Evolutionary conservation across 2,797 vertebrate species (phyloP).

Genomic region (Sparidentex hasta): DNA sequence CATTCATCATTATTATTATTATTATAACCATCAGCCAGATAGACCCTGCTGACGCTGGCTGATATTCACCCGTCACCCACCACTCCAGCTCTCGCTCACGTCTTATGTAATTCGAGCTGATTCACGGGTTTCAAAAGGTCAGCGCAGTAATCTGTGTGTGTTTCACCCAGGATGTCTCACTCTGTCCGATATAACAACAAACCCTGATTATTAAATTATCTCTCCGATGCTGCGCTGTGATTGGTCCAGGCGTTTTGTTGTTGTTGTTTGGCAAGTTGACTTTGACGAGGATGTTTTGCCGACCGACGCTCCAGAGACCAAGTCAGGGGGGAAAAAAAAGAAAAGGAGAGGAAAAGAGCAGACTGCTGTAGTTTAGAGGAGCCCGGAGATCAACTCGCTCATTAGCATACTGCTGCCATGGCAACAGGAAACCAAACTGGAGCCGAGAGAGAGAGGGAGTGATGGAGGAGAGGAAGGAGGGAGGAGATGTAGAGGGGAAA

Average conservation of each 20-base stretch:
- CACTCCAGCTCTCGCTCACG: neutral
- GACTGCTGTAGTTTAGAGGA: constrained; percentile 56
- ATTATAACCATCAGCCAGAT: neutral
- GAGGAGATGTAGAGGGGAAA: neutral
- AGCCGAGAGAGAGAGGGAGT: constrained; percentile 9
- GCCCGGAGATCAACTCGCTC: constrained; percentile 66
- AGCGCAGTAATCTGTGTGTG: neutral
- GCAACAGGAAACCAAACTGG: constrained; percentile 79
- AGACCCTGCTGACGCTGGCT: neutral
- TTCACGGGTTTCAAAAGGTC: constrained; percentile 10
- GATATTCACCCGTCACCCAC: neutral
- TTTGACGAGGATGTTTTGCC: constrained; percentile 15
- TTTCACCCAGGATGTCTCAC: neutral
- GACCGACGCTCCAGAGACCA: constrained; percentile 21
- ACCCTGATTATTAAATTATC: too few species aligned
- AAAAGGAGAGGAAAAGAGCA: constrained; percentile 47
- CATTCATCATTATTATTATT: neutral
- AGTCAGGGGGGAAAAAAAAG: neutral
- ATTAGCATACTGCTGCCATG: constrained; percentile 84
- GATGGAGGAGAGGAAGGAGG: neutral
- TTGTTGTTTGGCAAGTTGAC: neutral
- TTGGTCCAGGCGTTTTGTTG: neutral
- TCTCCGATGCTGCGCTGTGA: neutral
- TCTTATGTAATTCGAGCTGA: constrained; percentile 31
- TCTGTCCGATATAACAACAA: neutral